Base-by-base conservation (phyloP, 2,888 invertebrate species). In the Pseudococcus viburni region DNA sequence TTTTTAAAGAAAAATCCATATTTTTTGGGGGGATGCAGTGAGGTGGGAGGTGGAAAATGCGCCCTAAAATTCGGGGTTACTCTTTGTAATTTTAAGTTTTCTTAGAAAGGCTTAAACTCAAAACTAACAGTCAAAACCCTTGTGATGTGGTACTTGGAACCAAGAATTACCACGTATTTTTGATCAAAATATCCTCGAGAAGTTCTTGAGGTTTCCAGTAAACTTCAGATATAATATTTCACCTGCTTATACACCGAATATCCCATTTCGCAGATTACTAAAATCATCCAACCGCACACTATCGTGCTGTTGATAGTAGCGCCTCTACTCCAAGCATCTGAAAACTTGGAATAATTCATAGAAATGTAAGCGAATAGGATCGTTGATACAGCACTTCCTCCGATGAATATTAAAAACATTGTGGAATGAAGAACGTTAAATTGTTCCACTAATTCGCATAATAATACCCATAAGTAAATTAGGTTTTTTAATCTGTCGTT, bases 191-290 rank as follows among this genome's bases (percentile, higher is more conserved):
- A 6, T 46, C 7, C 26, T 3, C 1, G 26, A 46, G 55, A 12
- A 55, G 17, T 1, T 55, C 5, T 15, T 12, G 55, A 55, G 12
- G 55, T 15, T 15, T 15, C 4, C 11, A 33, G 17, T 55, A 17
- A 4, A 1, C 11, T 15, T 55, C 7, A 46, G 12, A 1, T 6
- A 12, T 5, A 5, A 12, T 51, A 51, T 51, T 22, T 11, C 33
- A 73, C 73, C 73, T 73, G 73, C 33, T 39, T 73, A 17, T 33
- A 73, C 4, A 73, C 73, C 26, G 33, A 73, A 73, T 73, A 33
- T 33, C 15, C 73, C 73, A 73, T 73, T 19, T 73, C 73, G 12
- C 73, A 73, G 1, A 73, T 39, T 5, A 73, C 17, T 33, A 73
- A 73, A 26, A 33, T 73, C 33, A 73, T 73, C 15, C 33, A 33